Percentiles rank a stretch among this genome's conserved stretches.
phyloP scores from a whole-genome alignment of 2,888 invertebrate genomes.

The Eupithecia abbreviata region DNA sequence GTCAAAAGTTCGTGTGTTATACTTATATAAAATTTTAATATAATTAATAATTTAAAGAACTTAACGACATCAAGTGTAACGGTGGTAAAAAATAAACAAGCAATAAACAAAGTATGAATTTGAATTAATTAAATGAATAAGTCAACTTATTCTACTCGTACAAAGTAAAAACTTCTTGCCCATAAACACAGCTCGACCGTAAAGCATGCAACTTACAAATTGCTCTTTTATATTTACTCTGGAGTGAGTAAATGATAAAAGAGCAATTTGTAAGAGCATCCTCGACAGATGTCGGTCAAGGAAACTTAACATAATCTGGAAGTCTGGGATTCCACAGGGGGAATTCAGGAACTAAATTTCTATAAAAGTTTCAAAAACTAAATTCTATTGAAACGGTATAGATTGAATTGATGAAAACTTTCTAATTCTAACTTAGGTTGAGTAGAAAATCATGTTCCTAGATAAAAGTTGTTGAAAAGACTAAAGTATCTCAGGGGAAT shows the following conservation, averaged over 20 bases:
- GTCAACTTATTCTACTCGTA: background rate
- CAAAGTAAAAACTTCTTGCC: background rate
- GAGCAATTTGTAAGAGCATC: slow-evolving; percentile 12
- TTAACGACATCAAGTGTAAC: too few species aligned
- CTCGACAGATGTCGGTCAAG: slow-evolving; percentile 30
- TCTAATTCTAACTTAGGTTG: background rate
- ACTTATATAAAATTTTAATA: too few species aligned
- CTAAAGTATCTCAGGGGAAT: background rate
- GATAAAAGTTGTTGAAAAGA: background rate
- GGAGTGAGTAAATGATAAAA: slow-evolving; percentile 10
- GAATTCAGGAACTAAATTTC: background rate
- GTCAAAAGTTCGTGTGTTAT: too few species aligned
- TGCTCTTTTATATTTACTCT: too few species aligned
- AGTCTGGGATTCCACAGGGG: background rate
- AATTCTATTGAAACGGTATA: background rate
- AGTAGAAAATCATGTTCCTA: background rate
- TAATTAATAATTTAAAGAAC: too few species aligned
- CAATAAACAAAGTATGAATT: too few species aligned
- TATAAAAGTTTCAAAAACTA: background rate
- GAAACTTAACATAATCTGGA: slow-evolving; percentile 20
- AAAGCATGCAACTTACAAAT: background rate
- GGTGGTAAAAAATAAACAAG: too few species aligned
- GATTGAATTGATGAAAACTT: background rate
- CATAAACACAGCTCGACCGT: background rate
- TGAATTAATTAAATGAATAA: too few species aligned